Base-by-base conservation (phyloP, 2,113 vertebrate genomes). In the Myotis yumanensis region DNA sequence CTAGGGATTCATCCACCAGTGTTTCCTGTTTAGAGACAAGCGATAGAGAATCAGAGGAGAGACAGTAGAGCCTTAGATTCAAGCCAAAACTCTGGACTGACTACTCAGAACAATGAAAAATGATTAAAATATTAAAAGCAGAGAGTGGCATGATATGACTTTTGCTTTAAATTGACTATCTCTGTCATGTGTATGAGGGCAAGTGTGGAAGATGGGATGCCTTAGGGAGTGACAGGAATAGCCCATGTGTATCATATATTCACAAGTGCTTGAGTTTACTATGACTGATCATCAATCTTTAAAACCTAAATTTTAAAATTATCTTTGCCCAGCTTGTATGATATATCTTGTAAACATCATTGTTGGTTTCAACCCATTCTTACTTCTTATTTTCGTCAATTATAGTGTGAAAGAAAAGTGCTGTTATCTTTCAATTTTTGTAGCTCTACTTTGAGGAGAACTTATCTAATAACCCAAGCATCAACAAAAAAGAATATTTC, bases 1-100 rank as follows among this genome's bases (percentile, higher is more conserved):
- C 15, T 28, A 32, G 76, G 7, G 22, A 18, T 12, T 59, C 7
- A 17, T 23, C 35, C n/a, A 1, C 12, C 0, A 4, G 10, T 0
- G 11, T 52, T 20, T n/a, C 9, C 28, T 35, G n/a, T 12, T 32
- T 32, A 40, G 43, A 9, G 32, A 71, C 37, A 37, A 23, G 32
- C 2, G 3, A 5, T 64, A 5, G 43, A 52, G 87, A 59, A 48
- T 48, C 40, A 72, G 32, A 7, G 48, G 14, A 16, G 64, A 32
- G 10, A 54, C 25, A 80, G n/a, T 1, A 52, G 23, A 68, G 46
- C 17, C 18, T 30, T 23, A 51, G 48, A 40, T 79, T 37, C 15
- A 30, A 46, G 37, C 64, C 68, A 81, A 28, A 18, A 25, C 64
- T 57, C 76, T 46, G 64, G 22, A 57, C 37, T 17, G n/a, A 68